A percentile compares a stretch with the other conserved stretches of the same genome.
These are phyloP conservation scores for Cylindroiulus punctatus DNA, from an alignment of 2,888 invertebrate genomes.

Conservation along the genomic window DNA sequence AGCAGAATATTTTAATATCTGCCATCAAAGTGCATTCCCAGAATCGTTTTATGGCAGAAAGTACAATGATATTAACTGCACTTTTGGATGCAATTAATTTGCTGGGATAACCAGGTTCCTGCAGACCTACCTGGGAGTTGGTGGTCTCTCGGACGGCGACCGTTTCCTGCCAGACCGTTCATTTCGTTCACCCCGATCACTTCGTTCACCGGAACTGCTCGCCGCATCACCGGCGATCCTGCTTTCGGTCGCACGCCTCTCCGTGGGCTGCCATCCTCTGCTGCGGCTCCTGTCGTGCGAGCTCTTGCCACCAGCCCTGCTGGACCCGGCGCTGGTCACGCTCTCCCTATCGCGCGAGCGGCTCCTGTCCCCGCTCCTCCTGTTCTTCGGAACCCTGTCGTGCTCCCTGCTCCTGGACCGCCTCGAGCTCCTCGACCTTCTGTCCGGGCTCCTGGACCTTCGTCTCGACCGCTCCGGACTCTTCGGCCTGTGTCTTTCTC, in stretches of 20 bases:
- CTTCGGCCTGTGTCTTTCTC: neutral
- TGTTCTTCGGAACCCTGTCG: neutral
- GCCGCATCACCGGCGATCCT: neutral
- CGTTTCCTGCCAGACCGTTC: no score
- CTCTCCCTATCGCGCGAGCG: neutral
- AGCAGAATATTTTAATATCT: no score
- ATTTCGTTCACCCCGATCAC: neutral
- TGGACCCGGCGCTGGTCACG: neutral
- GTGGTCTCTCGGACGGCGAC: neutral
- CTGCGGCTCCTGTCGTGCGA: neutral
- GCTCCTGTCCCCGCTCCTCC: neutral
- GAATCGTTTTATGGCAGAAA: no score
- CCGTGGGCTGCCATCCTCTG: neutral
- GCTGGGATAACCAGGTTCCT: neutral
- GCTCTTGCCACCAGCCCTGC: neutral
- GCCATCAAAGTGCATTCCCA: no score
- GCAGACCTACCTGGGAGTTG: neutral
- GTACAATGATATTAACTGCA: no score
- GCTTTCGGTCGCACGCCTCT: neutral
- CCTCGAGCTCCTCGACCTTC: constrained; percentile 1
- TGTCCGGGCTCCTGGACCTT: neutral
- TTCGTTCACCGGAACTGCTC: neutral
- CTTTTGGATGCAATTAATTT: no score
- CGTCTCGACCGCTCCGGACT: neutral
- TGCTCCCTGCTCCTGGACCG: neutral